A percentile compares a stretch with the other conserved stretches of the same genome.
Evolutionary conservation across 1,140 invertebrate species (phyloP).

Genomic region (Helicoverpa armigera): DNA sequence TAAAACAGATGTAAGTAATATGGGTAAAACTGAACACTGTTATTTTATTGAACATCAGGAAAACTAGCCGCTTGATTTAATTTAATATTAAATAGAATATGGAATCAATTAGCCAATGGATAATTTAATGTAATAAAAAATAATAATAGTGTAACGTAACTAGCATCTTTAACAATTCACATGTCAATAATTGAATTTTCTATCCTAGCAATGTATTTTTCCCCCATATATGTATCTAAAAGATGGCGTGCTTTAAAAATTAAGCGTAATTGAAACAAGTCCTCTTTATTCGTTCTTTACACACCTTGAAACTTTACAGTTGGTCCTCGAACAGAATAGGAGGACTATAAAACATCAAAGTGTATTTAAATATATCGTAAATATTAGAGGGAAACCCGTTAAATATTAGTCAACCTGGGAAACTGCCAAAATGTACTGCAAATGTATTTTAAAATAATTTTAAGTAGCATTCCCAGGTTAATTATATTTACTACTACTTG

Average conservation of each 20-base stretch:
- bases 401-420: neutral
- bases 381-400: neutral
- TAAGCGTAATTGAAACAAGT: slow-evolving; percentile 21
- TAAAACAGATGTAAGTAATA: too few species aligned
- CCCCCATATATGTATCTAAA: too few species aligned
- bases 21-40: too few species aligned
- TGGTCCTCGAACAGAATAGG: slow-evolving; percentile 28
- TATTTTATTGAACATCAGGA: too few species aligned
- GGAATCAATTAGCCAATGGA: too few species aligned
- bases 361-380: slow-evolving; percentile 24
- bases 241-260: neutral
- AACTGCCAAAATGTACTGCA: neutral
- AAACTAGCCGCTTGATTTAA: too few species aligned
- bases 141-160: too few species aligned
- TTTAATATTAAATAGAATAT: too few species aligned
- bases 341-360: slow-evolving; percentile 40
- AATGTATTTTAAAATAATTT: neutral
- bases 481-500: neutral
- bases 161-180: too few species aligned
- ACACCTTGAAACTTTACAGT: slow-evolving; percentile 28
- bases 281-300: slow-evolving; percentile 9
- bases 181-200: too few species aligned
- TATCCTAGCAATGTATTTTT: too few species aligned
- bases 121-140: too few species aligned
- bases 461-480: neutral